Conservation (phyloP, 2,113 vertebrate species). For the Equus quagga region DNA sequence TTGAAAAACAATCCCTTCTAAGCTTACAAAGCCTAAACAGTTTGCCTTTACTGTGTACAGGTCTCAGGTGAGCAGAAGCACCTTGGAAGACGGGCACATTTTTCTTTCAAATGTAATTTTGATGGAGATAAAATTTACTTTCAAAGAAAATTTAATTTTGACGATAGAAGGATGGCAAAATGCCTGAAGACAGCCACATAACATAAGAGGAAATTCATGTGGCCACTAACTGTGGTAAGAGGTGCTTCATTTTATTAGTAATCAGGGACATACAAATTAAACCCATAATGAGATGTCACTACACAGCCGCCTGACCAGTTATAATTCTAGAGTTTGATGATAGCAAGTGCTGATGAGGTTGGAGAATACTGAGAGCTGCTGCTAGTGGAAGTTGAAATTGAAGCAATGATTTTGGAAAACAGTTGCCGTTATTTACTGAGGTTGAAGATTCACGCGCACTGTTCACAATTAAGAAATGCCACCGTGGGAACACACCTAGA, state of each 20-base stretch:
- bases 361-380: not conserved
- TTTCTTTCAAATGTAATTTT: conserved; percentile 8
- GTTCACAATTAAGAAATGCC: not conserved
- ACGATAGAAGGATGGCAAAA: not conserved
- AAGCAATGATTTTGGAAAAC: not conserved
- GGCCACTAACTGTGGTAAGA: not conserved
- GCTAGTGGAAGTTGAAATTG: not conserved
- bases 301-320: not conserved
- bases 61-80: not conserved
- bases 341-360: not conserved
- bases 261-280: not conserved
- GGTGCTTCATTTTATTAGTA: not conserved
- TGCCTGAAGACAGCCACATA: not conserved
- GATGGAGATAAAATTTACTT: not conserved
- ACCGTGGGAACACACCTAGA: not conserved
- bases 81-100: not conserved
- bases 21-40: not conserved
- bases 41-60: not conserved
- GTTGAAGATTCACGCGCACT: not conserved
- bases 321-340: not conserved
- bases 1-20: not conserved
- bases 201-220: not conserved
- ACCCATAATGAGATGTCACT: not conserved
- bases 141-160: conserved; percentile 13
- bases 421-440: not conserved